Conservation (phyloP, 92 coral and sea anemone genomes). For the Epizoanthus rinbou region DNA sequence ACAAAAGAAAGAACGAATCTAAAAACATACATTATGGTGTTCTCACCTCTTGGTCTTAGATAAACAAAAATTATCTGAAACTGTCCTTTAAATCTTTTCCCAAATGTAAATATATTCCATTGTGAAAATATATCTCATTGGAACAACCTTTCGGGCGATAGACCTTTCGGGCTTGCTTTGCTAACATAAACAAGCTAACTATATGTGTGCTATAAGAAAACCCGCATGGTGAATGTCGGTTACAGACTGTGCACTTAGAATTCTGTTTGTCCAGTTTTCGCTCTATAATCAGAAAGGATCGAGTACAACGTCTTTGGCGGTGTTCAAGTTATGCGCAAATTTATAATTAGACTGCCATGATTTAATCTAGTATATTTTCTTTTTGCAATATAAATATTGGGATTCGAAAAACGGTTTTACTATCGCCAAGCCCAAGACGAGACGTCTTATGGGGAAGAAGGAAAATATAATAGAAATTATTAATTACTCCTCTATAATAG, state of each 20-base stretch:
- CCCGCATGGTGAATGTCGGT: background rate
- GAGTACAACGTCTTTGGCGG: background rate
- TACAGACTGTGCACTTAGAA: background rate
- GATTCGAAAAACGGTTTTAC: constrained; percentile 16
- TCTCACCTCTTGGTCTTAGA: background rate
- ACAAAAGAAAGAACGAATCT: background rate
- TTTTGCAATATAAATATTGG: background rate
- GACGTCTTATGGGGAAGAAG: background rate
- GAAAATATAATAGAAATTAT: background rate
- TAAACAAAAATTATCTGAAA: background rate
- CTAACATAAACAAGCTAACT: background rate
- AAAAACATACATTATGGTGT: background rate
- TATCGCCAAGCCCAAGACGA: constrained; percentile 17
- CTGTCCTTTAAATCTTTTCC: background rate
- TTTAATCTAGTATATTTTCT: constrained; percentile 14
- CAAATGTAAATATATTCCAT: background rate
- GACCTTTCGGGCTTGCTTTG: background rate
- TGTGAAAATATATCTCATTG: background rate
- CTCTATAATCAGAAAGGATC: background rate
- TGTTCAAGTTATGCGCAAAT: constrained; percentile 8
- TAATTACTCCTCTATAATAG: constrained; percentile 16
- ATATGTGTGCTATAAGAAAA: background rate
- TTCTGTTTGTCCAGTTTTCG: constrained; percentile 1
- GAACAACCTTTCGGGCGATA: background rate
- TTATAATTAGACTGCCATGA: constrained; percentile 18